Conservation (phyloP, 2,797 vertebrate genomes). For the Syngnathus rostellatus region DNA sequence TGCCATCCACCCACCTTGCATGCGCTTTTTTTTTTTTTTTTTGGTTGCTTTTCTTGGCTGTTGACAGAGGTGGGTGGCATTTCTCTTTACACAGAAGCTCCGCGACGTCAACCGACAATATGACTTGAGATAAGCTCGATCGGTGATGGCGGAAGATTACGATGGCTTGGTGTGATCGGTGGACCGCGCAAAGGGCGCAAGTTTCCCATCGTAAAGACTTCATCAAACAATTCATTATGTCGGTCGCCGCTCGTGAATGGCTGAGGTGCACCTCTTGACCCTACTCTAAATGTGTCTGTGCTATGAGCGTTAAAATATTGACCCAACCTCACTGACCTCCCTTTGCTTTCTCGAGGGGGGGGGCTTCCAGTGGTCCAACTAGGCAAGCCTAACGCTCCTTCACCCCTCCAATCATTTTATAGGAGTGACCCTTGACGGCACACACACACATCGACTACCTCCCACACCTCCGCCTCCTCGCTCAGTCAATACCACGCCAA, state of each 20-base stretch:
- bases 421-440: conserved; percentile 10
- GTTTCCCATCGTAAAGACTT: conserved; percentile 13
- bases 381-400: background rate
- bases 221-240: background rate
- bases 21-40: conserved; percentile 14
- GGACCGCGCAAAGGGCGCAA: conserved; percentile 6
- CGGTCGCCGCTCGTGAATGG: conserved; percentile 2
- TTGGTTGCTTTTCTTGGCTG: background rate
- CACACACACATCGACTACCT: conserved; percentile 16
- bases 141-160: too few species aligned
- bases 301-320: conserved; percentile 19
- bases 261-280: conserved; percentile 14
- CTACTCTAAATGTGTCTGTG: background rate
- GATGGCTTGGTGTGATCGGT: background rate
- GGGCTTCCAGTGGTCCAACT: conserved; percentile 25
- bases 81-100: background rate
- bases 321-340: conserved; percentile 26
- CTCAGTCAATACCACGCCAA: conserved; percentile 27
- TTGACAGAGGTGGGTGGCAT: background rate
- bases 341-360: background rate
- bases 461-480: conserved; percentile 19
- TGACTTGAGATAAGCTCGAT: background rate
- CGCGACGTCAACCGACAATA: background rate
- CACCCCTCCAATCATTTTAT: background rate
- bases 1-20: conserved; percentile 5